Conservation (phyloP, 2,888 invertebrate species). For the Abscondita cerata region DNA sequence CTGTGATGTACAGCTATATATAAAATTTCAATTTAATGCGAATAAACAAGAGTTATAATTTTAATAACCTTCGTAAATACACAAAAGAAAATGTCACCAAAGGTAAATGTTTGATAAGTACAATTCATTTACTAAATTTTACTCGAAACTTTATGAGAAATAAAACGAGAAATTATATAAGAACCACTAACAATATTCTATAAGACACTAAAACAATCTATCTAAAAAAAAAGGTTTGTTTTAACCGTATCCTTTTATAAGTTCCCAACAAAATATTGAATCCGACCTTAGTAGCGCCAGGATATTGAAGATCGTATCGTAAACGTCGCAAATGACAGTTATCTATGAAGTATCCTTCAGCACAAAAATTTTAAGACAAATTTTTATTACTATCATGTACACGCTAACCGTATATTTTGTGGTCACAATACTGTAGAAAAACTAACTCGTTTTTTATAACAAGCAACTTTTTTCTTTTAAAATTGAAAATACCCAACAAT, state of each 20-base stretch:
- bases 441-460: not conserved
- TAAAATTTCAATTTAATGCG: too few species aligned
- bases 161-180: too few species aligned
- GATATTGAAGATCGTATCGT: constrained; percentile 31
- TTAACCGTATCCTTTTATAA: constrained; percentile 1
- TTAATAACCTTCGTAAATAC: too few species aligned
- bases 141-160: too few species aligned
- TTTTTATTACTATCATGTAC: constrained; percentile 1
- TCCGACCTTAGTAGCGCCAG: constrained; percentile 18
- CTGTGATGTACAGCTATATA: too few species aligned
- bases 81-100: too few species aligned
- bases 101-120: too few species aligned
- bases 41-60: too few species aligned
- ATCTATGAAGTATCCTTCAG: constrained; percentile 11
- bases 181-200: too few species aligned
- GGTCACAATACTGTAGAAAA: not conserved
- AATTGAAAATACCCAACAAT: constrained; percentile 11
- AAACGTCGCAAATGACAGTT: constrained; percentile 15
- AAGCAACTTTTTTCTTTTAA: not conserved
- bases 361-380: constrained; percentile 12
- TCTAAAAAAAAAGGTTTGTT: not conserved
- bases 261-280: constrained; percentile 21
- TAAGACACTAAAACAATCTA: not conserved
- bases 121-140: too few species aligned
- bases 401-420: not conserved